These are phyloP conservation scores for Leptinotarsa defecta DNA, from an alignment of 1,140 invertebrate genomes.

Conservation along the genomic window DNA sequence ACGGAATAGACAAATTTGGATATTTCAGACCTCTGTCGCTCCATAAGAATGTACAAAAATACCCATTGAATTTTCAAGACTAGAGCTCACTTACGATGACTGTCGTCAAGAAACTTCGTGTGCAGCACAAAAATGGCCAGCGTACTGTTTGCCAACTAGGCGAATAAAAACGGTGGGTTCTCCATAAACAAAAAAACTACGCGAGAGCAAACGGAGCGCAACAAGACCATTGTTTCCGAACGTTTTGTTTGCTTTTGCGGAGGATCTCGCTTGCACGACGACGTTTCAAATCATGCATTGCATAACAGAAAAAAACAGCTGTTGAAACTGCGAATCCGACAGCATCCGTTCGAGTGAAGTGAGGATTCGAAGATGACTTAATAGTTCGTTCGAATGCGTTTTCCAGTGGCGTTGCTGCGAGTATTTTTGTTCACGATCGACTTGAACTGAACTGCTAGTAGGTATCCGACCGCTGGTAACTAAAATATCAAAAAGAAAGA, in stretches of 20 bases:
- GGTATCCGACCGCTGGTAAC: too few relatives aligned
- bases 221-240: conserved; percentile 34
- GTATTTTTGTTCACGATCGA: background rate
- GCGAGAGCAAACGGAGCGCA: conserved; percentile 32
- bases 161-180: conserved; percentile 7
- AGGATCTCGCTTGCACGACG: conserved; percentile 24
- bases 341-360: conserved; percentile 24
- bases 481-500: too few relatives aligned
- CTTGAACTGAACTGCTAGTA: too few relatives aligned
- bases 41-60: too few relatives aligned
- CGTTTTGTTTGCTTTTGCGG: conserved; percentile 31
- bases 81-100: too few relatives aligned
- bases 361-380: conserved; percentile 25
- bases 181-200: conserved; percentile 19
- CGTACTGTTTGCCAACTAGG: conserved; percentile 15
- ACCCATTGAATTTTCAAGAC: too few relatives aligned
- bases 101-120: background rate
- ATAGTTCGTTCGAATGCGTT: conserved; percentile 13
- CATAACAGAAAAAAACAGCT: conserved; percentile 31
- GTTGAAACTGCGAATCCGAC: conserved; percentile 22
- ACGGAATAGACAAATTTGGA: too few relatives aligned
- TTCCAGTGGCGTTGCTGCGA: conserved; percentile 5
- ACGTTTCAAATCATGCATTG: conserved; percentile 35
- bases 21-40: too few relatives aligned
- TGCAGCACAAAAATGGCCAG: background rate